phyloP scores from a whole-genome alignment of 2,888 invertebrate species.

The Melieria omissa region DNA sequence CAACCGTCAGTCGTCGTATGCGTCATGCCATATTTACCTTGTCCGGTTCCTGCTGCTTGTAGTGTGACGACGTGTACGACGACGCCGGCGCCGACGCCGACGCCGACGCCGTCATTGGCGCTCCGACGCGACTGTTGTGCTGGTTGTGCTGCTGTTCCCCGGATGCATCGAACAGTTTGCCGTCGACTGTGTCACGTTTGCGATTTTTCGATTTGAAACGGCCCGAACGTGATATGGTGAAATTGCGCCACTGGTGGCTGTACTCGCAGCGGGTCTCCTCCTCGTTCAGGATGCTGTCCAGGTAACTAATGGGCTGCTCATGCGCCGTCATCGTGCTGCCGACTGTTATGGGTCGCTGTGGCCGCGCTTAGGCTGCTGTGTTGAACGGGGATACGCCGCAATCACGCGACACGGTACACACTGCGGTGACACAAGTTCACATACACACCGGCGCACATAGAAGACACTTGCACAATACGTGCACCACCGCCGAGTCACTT shows the following conservation, averaged over 20 bases:
- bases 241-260: slow-evolving; percentile 63
- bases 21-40: slow-evolving; percentile 11
- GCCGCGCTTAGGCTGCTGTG: no score
- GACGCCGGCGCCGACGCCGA: slow-evolving; percentile 34
- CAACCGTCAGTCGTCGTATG: no score
- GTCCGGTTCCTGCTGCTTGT: slow-evolving; percentile 30
- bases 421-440: no score
- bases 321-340: slow-evolving; percentile 58
- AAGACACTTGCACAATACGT: no score
- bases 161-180: slow-evolving; percentile 68
- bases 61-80: slow-evolving; percentile 8
- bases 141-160: not conserved
- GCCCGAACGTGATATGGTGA: slow-evolving; percentile 73
- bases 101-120: slow-evolving; percentile 20
- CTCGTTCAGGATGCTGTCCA: slow-evolving; percentile 64
- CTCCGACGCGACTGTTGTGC: slow-evolving; percentile 8
- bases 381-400: no score
- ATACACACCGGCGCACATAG: no score
- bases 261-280: slow-evolving; percentile 64
- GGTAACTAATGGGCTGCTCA: slow-evolving; percentile 60
- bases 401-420: no score
- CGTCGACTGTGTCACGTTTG: slow-evolving; percentile 69
- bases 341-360: slow-evolving; percentile 12
- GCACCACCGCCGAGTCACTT: no score
- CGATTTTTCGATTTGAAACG: slow-evolving; percentile 71